A percentile compares a stretch with the other conserved stretches of the same genome.
Evolutionary conservation across 2,113 vertebrate genomes (phyloP).

Genomic region (Gymnobelideus leadbeateri): DNA sequence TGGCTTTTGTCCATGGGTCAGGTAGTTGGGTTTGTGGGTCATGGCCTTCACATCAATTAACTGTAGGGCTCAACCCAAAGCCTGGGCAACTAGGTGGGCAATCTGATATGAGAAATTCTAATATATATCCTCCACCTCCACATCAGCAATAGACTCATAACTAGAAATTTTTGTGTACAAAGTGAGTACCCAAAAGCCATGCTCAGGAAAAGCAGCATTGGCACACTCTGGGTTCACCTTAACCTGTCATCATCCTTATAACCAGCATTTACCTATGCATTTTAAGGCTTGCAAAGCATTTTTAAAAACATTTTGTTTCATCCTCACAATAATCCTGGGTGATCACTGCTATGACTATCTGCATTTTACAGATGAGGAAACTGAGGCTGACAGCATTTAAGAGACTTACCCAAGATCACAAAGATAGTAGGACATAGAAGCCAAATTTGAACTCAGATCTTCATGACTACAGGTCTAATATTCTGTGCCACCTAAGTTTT

Average conservation of each 20-base stretch:
- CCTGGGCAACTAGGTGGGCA: slow-evolving; percentile 22
- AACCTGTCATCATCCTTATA: background rate
- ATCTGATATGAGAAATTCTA: slow-evolving; percentile 13
- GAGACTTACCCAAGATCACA: background rate
- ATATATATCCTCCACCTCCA: background rate
- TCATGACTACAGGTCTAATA: background rate
- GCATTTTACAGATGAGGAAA: background rate
- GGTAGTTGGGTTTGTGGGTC: slow-evolving; percentile 53
- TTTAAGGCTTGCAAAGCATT: background rate
- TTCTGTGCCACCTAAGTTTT: background rate
- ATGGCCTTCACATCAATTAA: slow-evolving; percentile 54
- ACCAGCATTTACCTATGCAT: background rate
- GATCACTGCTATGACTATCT: background rate
- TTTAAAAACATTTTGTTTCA: background rate
- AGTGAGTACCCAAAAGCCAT: background rate
- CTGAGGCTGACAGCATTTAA: background rate
- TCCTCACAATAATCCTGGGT: background rate
- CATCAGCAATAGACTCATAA: background rate
- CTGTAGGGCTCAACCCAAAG: slow-evolving; percentile 53
- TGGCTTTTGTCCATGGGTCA: slow-evolving; percentile 52
- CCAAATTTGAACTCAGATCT: background rate
- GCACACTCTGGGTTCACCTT: background rate
- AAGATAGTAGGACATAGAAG: background rate
- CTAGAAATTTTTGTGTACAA: background rate
- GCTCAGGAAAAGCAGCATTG: background rate